A percentile compares a stretch with the other conserved stretches of the same genome.
These are phyloP conservation scores for Epistrophella euchroma DNA, from an alignment of 2,888 invertebrate genomes.

Conservation along the genomic window DNA sequence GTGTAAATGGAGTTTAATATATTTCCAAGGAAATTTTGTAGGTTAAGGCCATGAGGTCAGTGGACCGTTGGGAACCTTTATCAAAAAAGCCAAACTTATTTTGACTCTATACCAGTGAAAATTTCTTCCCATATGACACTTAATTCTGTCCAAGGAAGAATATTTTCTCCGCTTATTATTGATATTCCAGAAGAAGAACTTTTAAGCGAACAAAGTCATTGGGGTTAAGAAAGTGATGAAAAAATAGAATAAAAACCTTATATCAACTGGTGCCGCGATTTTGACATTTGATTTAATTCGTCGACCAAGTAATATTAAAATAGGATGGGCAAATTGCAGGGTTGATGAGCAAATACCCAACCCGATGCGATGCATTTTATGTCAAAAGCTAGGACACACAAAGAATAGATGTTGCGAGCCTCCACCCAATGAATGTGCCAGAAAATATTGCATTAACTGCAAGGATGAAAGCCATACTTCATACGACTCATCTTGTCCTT, in stretches of 20 bases:
- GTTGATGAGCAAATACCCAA: no score
- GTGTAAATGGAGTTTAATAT: no score
- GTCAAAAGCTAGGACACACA: not conserved
- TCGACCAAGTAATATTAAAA: no score
- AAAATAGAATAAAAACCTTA: no score
- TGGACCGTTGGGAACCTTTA: not conserved
- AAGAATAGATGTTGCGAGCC: not conserved
- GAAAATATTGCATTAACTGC: not conserved
- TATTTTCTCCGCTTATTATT: no score
- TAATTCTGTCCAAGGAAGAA: no score
- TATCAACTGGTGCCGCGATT: no score
- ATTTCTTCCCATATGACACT: slow-evolving; percentile 12
- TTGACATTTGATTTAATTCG: no score
- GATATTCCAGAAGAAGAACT: no score
- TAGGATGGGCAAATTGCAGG: no score
- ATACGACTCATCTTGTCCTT: not conserved
- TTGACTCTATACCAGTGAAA: slow-evolving; percentile 14
- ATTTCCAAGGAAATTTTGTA: slow-evolving; percentile 19
- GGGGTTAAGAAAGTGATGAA: no score
- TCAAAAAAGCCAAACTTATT: slow-evolving; percentile 12
- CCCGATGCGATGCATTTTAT: not conserved
- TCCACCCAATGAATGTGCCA: not conserved
- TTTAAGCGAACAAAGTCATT: no score
- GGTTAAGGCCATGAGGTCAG: slow-evolving; percentile 8
- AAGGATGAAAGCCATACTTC: not conserved